A percentile compares a stretch with the other conserved stretches of the same genome.
Conservation (phyloP, 2,888 invertebrate species). For the Ectobius pallidus region DNA sequence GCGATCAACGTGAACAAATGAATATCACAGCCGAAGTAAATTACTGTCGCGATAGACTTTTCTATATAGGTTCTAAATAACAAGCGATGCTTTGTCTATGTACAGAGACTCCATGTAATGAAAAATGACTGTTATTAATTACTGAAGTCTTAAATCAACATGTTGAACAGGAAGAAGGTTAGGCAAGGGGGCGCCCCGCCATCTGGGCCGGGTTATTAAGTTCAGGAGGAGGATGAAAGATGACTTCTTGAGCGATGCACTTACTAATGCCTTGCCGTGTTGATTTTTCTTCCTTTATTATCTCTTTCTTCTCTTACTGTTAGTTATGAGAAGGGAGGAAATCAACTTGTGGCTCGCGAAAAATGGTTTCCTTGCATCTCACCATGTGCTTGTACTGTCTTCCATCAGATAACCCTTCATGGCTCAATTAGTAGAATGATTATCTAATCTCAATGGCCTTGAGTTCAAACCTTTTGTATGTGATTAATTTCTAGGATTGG, state of each 20-base stretch:
- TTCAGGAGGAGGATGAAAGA: conserved; percentile 2
- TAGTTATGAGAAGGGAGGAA: not conserved
- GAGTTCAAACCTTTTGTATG: no score
- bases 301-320: not conserved
- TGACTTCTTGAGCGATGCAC: conserved; percentile 9
- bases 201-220: conserved; percentile 18
- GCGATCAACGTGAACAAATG: no score
- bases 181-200: not conserved
- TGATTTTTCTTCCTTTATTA: conserved; percentile 12
- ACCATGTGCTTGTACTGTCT: no score
- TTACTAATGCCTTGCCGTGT: conserved; percentile 16
- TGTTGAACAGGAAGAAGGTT: not conserved
- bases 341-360: not conserved
- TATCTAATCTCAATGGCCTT: no score
- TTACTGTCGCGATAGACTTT: no score
- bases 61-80: no score
- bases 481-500: no score
- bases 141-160: conserved; percentile 35
- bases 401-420: no score
- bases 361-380: no score
- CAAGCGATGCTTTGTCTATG: no score
- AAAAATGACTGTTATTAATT: conserved; percentile 36
- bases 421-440: no score
- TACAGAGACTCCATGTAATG: conserved; percentile 24
- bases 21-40: no score